A percentile compares a stretch with the other conserved stretches of the same genome.
Evolutionary conservation across 2,888 invertebrate species (phyloP).

Genomic region (Pristionchus exspectatus): DNA sequence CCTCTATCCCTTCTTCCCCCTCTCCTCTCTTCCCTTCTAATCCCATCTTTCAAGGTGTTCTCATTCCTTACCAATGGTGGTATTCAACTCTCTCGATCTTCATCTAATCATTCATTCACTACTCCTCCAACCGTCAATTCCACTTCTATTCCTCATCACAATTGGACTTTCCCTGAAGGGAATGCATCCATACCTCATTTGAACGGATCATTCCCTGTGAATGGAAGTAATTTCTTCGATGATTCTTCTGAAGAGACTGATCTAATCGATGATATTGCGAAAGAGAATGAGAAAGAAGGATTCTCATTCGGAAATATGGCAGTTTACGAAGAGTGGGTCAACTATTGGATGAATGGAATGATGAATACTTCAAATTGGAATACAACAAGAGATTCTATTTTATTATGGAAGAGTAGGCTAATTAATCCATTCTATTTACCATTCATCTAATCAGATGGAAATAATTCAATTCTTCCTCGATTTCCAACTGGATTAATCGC

Average conservation of each 20-base stretch:
- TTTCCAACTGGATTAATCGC: background rate
- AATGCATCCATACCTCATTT: background rate
- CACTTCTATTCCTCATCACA: background rate
- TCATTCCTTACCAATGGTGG: background rate
- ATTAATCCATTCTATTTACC: background rate
- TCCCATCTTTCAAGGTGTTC: background rate
- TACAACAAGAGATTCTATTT: background rate
- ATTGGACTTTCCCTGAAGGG: background rate
- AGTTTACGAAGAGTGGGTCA: background rate
- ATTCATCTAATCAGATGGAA: background rate
- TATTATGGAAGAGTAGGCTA: background rate
- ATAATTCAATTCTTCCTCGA: background rate
- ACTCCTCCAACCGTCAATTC: background rate
- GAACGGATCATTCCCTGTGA: background rate
- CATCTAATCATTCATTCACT: background rate
- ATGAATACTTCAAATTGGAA: background rate
- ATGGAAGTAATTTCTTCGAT: background rate
- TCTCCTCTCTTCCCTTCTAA: background rate
- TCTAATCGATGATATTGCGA: background rate
- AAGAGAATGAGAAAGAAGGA: background rate
- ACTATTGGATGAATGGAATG: background rate
- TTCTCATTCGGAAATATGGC: constrained; percentile 1
- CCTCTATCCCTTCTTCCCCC: background rate
- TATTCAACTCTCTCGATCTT: background rate
- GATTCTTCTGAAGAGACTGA: background rate